Evolutionary conservation across 2,888 invertebrate genomes (phyloP).

Genomic region (Ennomos fuscantarius): DNA sequence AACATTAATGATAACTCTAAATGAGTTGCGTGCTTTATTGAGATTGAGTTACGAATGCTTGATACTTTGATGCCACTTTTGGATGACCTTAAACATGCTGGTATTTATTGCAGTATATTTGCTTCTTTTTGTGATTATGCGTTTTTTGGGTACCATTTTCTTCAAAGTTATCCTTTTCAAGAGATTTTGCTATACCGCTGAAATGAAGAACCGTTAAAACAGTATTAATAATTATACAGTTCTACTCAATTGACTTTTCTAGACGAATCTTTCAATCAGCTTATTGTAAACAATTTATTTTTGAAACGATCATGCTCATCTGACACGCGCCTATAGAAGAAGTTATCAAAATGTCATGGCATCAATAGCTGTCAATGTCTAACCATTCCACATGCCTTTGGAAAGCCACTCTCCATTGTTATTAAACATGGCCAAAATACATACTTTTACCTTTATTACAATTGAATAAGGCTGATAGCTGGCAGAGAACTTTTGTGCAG

Average conservation of each 20-base stretch:
- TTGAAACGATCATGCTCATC: constrained; percentile 17
- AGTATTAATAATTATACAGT: not conserved
- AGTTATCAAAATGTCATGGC: constrained; percentile 22
- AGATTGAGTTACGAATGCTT: constrained; percentile 18
- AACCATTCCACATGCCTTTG: constrained; percentile 19
- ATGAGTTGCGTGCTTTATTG: constrained; percentile 25
- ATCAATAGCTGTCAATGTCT: constrained; percentile 23
- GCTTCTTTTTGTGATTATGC: no score
- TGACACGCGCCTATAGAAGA: constrained; percentile 26
- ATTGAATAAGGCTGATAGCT: constrained; percentile 9
- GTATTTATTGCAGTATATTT: no score
- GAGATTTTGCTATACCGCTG: no score
- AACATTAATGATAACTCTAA: constrained; percentile 20
- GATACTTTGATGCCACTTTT: constrained; percentile 8
- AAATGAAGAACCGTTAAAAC: no score
- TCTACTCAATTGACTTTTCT: constrained; percentile 17
- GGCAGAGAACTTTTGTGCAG: not conserved
- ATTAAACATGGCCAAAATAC: constrained; percentile 1
- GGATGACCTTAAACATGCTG: constrained; percentile 6
- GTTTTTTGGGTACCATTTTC: no score
- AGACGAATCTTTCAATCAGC: constrained; percentile 10
- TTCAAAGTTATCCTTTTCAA: no score
- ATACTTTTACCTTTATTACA: constrained; percentile 14
- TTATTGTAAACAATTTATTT: constrained; percentile 24
- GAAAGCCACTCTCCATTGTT: constrained; percentile 20